A percentile compares a stretch with the other conserved stretches of the same genome.
Conservation (phyloP, 2,113 vertebrate species). For the Scomber japonicus region DNA sequence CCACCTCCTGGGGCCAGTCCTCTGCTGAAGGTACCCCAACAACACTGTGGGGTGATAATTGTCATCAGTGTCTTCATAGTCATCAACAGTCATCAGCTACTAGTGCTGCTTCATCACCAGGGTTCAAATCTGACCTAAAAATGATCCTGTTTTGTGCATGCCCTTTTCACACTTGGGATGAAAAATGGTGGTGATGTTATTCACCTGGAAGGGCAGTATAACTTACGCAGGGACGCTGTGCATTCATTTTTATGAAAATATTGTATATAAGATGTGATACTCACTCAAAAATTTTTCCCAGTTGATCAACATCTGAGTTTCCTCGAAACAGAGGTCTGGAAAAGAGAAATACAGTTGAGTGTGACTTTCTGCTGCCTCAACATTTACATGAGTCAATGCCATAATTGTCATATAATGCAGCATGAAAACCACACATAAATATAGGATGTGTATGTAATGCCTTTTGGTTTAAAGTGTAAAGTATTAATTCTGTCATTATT, state of each 20-base stretch:
- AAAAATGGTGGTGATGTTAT: not conserved
- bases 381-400: not conserved
- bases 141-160: not conserved
- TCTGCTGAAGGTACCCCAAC: conserved; percentile 95
- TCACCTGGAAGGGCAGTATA: not conserved
- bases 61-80: conserved; percentile 4
- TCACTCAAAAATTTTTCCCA: conserved; percentile 99
- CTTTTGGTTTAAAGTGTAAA: not conserved
- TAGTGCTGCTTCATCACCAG: not conserved
- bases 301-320: conserved; percentile 98
- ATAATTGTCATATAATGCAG: not conserved
- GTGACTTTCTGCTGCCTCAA: conserved; percentile 13
- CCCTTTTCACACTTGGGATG: too few relatives aligned
- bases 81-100: not conserved
- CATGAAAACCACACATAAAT: not conserved
- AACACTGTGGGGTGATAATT: conserved; percentile 82
- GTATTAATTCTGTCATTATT: not conserved
- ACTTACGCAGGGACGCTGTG: not conserved
- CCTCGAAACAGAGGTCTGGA: conserved; percentile 95
- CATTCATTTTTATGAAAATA: not conserved
- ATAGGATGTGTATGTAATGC: not conserved
- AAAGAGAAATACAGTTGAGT: conserved; percentile 64
- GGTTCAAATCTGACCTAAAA: conserved; percentile 5
- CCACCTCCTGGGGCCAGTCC: conserved; percentile 96
- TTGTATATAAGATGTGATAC: conserved; percentile 73